Base-by-base conservation (phyloP, 1,140 invertebrate species). In the Lepidostoma basale region DNA sequence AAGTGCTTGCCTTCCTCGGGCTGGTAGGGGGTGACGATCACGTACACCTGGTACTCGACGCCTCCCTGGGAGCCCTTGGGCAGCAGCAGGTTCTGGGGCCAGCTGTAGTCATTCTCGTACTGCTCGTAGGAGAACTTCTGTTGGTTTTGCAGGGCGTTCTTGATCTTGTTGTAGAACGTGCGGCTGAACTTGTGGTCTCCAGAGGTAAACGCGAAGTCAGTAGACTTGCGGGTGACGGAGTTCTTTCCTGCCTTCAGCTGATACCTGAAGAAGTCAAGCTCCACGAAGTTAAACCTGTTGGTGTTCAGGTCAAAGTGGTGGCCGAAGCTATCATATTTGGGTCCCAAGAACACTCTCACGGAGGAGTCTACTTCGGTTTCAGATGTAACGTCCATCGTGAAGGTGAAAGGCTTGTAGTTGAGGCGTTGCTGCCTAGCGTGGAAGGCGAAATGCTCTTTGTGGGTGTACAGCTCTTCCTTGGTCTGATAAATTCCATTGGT, bases 221-320 rank as follows among this genome's bases (percentile, higher is more conserved):
- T 78, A 0, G 54, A 78, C 74, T 81, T 76, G 62, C 80, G 78
- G 0, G 79, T 77, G 58, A 91, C 87, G 6, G 84, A 79, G 76
- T 89, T 91, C 74, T 87, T 83, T 44, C 89, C 89, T 28, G 85
- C 81, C 16, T 83, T 79, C 26, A 92, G 78, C 68, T 86, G 82
- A 77, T 85, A 85, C n/a, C 84, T 62, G 80, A 90, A 91, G 71
- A 86, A 86, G 73, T 91, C 89, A 60, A 90, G 77, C 77, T 89
- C 84, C 47, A 88, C 80, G 80, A 88, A 87, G 74, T 86, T 83
- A 30, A 85, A 81, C 66, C 85, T 84, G 73, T 87, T 85, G 68
- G 87, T 79, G 64, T 88, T 85, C 42, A 87, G 78, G 39, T 83
- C 81, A 65, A 85, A 81, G 39, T 81, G 77, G 58, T 85, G 83